A percentile compares a stretch with the other conserved stretches of the same genome.
These are phyloP conservation scores for Lepilemur septentrionalis DNA, from an alignment of 2,797 vertebrate genomes.

Conservation along the genomic window DNA sequence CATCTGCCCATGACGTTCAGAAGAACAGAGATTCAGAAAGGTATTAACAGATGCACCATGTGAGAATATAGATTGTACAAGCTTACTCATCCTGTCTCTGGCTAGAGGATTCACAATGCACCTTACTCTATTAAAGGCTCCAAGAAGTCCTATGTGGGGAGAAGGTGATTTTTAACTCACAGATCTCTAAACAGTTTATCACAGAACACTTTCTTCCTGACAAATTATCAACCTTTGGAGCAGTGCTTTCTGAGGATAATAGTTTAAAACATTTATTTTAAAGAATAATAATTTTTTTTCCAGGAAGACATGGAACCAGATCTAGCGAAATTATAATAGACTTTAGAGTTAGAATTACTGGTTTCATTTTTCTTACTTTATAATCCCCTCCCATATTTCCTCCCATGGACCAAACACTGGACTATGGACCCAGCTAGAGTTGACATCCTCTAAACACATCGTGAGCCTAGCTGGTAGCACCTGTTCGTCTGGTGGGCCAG, in stretches of 20 bases:
- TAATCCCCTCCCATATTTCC: not conserved
- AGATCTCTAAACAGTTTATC: not conserved
- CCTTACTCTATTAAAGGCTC: not conserved
- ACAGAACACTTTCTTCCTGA: not conserved
- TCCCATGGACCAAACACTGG: not conserved
- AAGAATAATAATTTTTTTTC: not conserved
- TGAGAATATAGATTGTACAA: not conserved
- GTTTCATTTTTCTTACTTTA: not conserved
- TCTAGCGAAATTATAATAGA: not conserved
- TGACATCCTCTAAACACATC: not conserved
- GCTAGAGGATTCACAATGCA: not conserved
- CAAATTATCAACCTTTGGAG: not conserved
- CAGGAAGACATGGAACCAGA: not conserved
- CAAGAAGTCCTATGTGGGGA: not conserved
- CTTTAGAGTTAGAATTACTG: not conserved
- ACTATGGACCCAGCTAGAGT: not conserved
- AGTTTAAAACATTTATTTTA: not conserved
- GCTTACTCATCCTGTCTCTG: not conserved
- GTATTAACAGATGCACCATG: not conserved
- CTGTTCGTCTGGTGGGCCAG: constrained; percentile 64
- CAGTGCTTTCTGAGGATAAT: not conserved
- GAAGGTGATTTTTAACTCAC: not conserved
- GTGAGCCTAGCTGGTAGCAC: not conserved
- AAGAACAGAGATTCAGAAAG: not conserved
- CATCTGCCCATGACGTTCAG: not conserved